Percentiles rank a stretch among this genome's conserved stretches.
phyloP scores from a whole-genome alignment of 2,113 vertebrate species.

The Opisthocomus hoazin region DNA sequence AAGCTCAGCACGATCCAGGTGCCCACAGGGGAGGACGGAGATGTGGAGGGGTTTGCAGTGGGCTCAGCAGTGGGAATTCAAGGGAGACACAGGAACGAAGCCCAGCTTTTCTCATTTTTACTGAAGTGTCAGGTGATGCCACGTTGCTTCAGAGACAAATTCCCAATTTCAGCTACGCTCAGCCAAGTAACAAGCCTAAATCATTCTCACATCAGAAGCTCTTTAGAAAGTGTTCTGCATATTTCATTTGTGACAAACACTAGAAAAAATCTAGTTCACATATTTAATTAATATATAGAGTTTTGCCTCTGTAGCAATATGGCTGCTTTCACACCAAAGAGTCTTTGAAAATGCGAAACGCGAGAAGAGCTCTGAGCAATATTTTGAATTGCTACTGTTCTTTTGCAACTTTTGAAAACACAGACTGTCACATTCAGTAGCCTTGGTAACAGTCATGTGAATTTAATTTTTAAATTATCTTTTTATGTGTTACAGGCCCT shows the following conservation, averaged over 20 bases:
- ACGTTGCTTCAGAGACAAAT: not conserved
- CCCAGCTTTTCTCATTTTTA: not conserved
- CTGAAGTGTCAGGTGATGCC: not conserved
- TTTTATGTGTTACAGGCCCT: not conserved
- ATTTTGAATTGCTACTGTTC: not conserved
- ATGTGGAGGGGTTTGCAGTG: rapidly evolving
- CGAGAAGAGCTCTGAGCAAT: not conserved
- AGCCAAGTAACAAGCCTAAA: not conserved
- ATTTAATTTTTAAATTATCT: not conserved
- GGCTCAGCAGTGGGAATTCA: not conserved
- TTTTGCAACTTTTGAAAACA: not conserved
- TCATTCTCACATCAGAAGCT: not conserved
- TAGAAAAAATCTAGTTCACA: not conserved
- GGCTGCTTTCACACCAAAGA: constrained; percentile 10
- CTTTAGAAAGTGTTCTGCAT: not conserved
- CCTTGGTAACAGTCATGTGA: not conserved
- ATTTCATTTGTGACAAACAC: not conserved
- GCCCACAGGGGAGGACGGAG: not conserved
- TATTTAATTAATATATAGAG: not conserved
- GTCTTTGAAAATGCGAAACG: not conserved
- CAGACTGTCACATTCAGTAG: not conserved
- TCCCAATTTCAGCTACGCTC: not conserved
- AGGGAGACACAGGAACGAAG: not conserved
- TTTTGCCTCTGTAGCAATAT: not conserved
- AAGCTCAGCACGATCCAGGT: rapidly evolving